Conservation (phyloP, 2,797 vertebrate genomes). For the Synanceia verrucosa region DNA sequence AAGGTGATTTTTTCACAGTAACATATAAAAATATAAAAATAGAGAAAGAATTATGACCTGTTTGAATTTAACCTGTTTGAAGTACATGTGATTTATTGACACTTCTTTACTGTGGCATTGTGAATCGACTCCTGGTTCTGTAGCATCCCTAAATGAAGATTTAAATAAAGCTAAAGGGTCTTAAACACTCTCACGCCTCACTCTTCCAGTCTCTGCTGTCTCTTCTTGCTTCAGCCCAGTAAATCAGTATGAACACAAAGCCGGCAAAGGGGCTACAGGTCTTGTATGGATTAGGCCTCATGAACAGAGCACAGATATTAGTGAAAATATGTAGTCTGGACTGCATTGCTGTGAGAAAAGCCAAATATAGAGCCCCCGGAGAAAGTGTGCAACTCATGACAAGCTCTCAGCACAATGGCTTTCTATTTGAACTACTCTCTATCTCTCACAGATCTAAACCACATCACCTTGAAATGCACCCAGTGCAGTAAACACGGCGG, state of each 20-base stretch:
- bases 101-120: too few species aligned
- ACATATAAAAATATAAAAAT: too few species aligned
- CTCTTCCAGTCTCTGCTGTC: neutral
- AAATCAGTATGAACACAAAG: neutral
- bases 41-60: too few species aligned
- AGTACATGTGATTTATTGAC: too few species aligned
- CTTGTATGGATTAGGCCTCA: neutral
- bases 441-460: constrained; percentile 13
- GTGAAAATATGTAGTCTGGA: neutral
- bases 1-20: too few species aligned
- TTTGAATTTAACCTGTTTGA: too few species aligned
- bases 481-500: constrained; percentile 13
- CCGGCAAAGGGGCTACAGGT: neutral
- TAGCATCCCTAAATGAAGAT: neutral
- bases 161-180: too few species aligned
- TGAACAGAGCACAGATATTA: neutral
- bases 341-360: neutral
- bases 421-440: neutral
- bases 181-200: neutral
- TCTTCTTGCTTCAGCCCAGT: neutral
- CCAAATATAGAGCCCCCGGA: neutral
- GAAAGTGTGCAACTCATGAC: constrained; percentile 21
- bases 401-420: constrained; percentile 4
- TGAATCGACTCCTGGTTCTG: too few species aligned
- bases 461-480: constrained; percentile 24